Conservation (phyloP, 2,113 vertebrate genomes). For the Kobus ellipsiprymnus region DNA sequence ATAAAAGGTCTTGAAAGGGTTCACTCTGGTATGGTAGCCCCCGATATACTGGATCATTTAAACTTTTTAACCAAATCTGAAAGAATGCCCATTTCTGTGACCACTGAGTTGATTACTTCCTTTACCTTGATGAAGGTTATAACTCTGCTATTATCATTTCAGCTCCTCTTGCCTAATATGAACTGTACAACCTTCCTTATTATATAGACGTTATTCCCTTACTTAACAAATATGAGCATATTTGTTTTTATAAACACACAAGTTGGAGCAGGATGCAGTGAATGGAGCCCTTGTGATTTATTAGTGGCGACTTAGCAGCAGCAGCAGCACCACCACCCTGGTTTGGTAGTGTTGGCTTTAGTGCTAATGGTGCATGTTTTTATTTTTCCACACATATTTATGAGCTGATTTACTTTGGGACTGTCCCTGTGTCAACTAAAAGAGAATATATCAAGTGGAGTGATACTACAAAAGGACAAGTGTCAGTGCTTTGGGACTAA, state of each 20-base stretch:
- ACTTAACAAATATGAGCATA: neutral
- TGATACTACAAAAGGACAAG: neutral
- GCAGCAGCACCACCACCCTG: neutral
- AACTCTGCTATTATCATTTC: neutral
- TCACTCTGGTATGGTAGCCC: neutral
- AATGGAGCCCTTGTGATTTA: neutral
- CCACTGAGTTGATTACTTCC: neutral
- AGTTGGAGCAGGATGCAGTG: neutral
- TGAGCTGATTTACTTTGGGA: neutral
- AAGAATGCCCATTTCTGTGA: neutral
- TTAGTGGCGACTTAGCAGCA: neutral
- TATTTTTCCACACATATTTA: neutral
- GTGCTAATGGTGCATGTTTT: neutral
- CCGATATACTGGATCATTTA: neutral
- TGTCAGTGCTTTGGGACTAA: neutral
- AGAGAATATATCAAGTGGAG: neutral
- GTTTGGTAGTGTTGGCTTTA: neutral
- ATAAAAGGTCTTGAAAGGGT: neutral
- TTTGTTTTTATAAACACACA: slow-evolving; percentile 2
- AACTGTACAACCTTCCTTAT: neutral
- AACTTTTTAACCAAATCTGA: neutral
- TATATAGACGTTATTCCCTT: neutral
- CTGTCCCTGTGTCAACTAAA: neutral
- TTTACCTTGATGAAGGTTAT: neutral
- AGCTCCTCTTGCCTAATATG: neutral